Evolutionary conservation across 2,113 vertebrate genomes (phyloP).

Genomic region (Aleadryas rufinucha): DNA sequence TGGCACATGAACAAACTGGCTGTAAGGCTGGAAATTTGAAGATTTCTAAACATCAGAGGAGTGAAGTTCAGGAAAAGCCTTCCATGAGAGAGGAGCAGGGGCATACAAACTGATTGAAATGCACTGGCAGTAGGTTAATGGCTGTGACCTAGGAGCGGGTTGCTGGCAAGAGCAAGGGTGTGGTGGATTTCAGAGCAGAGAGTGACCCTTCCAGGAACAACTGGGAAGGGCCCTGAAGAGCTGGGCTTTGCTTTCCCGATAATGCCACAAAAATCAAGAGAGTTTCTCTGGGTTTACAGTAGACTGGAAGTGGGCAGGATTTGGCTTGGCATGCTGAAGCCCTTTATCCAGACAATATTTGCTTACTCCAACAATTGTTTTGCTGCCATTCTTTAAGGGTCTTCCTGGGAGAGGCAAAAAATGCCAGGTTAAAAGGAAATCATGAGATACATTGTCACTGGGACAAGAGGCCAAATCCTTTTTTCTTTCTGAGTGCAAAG

Average conservation of each 20-base stretch:
- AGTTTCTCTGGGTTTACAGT: background rate
- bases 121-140: background rate
- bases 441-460: background rate
- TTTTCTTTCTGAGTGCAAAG: background rate
- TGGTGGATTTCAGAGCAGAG: background rate
- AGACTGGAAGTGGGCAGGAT: background rate
- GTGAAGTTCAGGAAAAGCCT: slow-evolving; percentile 32
- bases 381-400: background rate
- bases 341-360: background rate
- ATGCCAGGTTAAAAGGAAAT: background rate
- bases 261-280: background rate
- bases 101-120: background rate
- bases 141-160: background rate
- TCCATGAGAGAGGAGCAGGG: background rate
- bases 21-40: slow-evolving; percentile 11
- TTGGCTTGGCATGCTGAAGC: background rate
- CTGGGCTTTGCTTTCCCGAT: background rate
- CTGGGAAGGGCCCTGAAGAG: background rate
- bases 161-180: background rate
- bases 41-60: slow-evolving; percentile 48
- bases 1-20: slow-evolving; percentile 61
- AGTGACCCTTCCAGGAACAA: background rate
- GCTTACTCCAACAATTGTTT: background rate
- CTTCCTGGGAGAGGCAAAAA: background rate
- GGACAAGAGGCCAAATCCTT: background rate